Conservation (phyloP, 2,797 vertebrate species). For the Pangasius macronema region DNA sequence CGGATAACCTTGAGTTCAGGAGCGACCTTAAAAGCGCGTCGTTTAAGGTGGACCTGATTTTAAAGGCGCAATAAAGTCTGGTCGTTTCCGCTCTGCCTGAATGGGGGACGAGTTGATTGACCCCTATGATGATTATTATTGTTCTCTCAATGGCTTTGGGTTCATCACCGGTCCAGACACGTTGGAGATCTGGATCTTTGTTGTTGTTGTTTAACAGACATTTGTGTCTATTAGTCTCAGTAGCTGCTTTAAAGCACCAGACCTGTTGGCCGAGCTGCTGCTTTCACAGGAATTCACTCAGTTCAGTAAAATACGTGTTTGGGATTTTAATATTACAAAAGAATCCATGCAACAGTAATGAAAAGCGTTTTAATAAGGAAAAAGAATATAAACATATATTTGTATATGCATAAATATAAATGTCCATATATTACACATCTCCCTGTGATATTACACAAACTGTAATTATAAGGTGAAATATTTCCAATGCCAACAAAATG, state of each 20-base stretch:
- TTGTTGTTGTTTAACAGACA: constrained; percentile 1
- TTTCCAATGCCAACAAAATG: neutral
- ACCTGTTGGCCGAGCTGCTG: too few relatives aligned
- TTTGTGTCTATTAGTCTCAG: neutral
- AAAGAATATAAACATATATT: neutral
- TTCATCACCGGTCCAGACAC: constrained; percentile 19
- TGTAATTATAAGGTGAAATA: neutral
- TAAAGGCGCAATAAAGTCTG: constrained; percentile 31
- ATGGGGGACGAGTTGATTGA: constrained; percentile 1
- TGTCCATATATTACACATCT: neutral
- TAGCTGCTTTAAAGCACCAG: neutral
- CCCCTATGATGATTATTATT: constrained; percentile 24
- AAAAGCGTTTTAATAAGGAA: neutral
- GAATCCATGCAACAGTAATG: neutral
- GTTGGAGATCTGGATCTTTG: neutral
- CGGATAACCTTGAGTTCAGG: neutral
- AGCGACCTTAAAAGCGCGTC: constrained; percentile 50
- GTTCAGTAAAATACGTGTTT: neutral
- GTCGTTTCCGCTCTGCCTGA: constrained; percentile 58
- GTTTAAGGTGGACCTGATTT: constrained; percentile 75
- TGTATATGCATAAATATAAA: neutral
- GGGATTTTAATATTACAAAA: neutral
- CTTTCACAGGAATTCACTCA: neutral
- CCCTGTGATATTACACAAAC: neutral
- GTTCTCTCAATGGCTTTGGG: constrained; percentile 15